These are phyloP conservation scores for Turnix velox DNA, from an alignment of 2,113 vertebrate species.

Conservation along the genomic window DNA sequence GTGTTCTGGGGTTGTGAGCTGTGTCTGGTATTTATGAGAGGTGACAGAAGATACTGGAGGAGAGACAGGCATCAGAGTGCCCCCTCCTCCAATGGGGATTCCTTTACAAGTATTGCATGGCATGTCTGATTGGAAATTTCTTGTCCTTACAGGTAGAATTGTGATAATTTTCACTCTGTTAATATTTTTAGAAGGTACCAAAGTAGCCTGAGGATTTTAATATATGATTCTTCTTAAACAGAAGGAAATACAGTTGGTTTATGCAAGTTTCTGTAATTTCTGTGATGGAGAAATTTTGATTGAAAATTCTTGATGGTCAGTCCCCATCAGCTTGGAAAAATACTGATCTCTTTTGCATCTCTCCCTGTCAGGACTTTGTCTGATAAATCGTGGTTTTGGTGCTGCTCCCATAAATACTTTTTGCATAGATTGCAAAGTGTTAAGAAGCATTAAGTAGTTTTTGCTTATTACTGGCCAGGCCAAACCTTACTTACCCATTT, in stretches of 20 bases:
- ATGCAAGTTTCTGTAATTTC: background rate
- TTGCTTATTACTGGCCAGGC: background rate
- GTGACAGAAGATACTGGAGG: background rate
- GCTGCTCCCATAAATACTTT: background rate
- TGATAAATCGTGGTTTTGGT: background rate
- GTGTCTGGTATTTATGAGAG: background rate
- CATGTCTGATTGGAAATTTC: background rate
- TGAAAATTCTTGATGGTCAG: background rate
- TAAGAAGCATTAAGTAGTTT: background rate
- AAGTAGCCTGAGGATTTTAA: background rate
- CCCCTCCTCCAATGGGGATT: background rate
- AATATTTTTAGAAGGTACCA: background rate
- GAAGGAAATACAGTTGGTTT: background rate
- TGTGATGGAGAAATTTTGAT: background rate
- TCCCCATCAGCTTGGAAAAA: background rate
- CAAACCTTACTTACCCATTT: background rate
- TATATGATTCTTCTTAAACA: fast-evolving
- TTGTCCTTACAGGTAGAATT: background rate
- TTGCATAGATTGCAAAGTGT: background rate
- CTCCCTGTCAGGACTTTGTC: background rate
- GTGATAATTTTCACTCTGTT: background rate
- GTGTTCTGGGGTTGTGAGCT: constrained; percentile 41
- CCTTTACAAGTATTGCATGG: fast-evolving
- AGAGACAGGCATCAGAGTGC: background rate
- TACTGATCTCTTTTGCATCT: background rate